Percentiles rank a stretch among this genome's conserved stretches.
phyloP scores from a whole-genome alignment of 1,140 invertebrate species.

The Episyrphus balteatus region DNA sequence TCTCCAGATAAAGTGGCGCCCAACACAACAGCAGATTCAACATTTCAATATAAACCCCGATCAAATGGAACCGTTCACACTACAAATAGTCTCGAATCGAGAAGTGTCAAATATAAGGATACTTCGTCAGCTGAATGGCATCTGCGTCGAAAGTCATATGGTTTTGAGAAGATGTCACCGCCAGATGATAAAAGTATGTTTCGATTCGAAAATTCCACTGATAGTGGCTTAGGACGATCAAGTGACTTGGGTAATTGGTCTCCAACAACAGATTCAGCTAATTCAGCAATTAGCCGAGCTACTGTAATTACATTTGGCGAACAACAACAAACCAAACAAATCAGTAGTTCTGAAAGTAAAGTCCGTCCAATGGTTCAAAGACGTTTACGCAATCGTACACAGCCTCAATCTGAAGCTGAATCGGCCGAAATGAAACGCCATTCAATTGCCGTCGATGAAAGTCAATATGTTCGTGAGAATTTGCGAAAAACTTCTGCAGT shows the following conservation, averaged over 20 bases:
- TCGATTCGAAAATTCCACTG: conserved; percentile 54
- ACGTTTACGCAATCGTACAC: not conserved
- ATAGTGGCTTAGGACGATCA: conserved; percentile 59
- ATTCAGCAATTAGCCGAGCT: conserved; percentile 6
- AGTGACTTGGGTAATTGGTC: conserved; percentile 47
- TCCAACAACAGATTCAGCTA: conserved; percentile 14
- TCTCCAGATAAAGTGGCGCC: not conserved
- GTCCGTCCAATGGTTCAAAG: not conserved
- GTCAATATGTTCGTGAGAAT: conserved; percentile 38
- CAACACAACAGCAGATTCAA: conserved; percentile 9
- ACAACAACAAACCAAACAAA: not conserved
- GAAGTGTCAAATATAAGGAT: conserved; percentile 35
- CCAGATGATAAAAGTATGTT: conserved; percentile 38
- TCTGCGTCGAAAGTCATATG: conserved; percentile 57
- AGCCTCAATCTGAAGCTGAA: conserved; percentile 9
- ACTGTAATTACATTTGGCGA: conserved; percentile 28
- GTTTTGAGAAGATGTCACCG: conserved; percentile 54
- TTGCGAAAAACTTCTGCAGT: conserved; percentile 22
- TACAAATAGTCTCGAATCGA: conserved; percentile 45
- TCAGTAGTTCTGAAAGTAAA: not conserved
- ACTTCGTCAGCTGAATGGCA: conserved; percentile 50
- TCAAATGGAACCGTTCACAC: conserved; percentile 21
- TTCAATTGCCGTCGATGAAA: conserved; percentile 46
- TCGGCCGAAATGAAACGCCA: conserved; percentile 40
- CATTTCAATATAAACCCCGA: conserved; percentile 10